Conservation (phyloP, 2,888 invertebrate genomes). For the Dasypogon diadema region DNA sequence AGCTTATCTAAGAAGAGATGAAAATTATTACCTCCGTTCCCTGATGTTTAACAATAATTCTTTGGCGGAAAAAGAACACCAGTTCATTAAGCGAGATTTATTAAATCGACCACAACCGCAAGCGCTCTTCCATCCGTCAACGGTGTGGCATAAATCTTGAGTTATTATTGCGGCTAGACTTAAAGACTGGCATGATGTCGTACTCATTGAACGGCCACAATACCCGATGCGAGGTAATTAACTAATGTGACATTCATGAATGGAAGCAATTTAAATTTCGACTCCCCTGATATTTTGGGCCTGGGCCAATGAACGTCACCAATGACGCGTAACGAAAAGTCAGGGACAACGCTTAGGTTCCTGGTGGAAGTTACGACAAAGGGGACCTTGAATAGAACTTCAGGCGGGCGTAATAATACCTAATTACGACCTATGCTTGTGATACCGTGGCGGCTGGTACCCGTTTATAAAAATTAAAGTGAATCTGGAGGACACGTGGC, state of each 20-base stretch:
- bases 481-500: neutral
- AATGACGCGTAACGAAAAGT: neutral
- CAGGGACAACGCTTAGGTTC: too few species aligned
- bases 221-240: constrained; percentile 50
- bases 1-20: constrained; percentile 17
- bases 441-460: neutral
- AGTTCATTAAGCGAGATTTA: constrained; percentile 54
- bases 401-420: neutral
- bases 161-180: constrained; percentile 20
- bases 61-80: constrained; percentile 29
- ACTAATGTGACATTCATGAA: constrained; percentile 51
- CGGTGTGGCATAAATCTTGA: constrained; percentile 7
- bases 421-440: neutral
- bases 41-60: constrained; percentile 30
- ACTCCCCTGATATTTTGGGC: neutral
- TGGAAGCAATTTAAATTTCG: constrained; percentile 41
- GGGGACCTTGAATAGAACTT: neutral
- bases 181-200: constrained; percentile 19
- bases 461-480: neutral
- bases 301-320: neutral
- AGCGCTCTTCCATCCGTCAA: neutral
- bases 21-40: constrained; percentile 33
- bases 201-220: constrained; percentile 28
- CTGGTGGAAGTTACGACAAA: too few species aligned
- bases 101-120: constrained; percentile 51